Conservation (phyloP, 1,140 invertebrate species). For the Pachyrhynchus sulphureomaculatus region DNA sequence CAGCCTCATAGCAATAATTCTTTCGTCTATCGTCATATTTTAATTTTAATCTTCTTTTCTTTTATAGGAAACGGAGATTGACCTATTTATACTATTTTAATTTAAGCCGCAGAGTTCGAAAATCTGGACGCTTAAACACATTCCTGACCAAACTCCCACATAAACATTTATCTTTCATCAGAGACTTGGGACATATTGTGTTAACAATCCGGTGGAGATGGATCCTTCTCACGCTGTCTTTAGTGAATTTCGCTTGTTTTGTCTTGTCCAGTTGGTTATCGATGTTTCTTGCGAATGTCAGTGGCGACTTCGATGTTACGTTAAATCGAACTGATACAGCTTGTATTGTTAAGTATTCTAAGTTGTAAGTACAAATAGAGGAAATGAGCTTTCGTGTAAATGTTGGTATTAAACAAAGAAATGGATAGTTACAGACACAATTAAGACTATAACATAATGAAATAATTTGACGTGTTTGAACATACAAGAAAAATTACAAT, state of each 20-base stretch:
- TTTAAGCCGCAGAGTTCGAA: constrained; percentile 33
- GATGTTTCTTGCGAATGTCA: constrained; percentile 38
- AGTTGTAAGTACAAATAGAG: constrained; percentile 1
- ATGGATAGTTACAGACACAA: no score
- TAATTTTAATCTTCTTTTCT: no score
- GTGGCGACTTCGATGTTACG: constrained; percentile 36
- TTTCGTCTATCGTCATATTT: no score
- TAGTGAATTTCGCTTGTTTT: constrained; percentile 40
- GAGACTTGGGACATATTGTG: constrained; percentile 62
- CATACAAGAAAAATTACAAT: no score
- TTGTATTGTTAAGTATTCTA: constrained; percentile 36
- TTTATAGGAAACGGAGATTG: constrained; percentile 17
- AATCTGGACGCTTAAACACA: constrained; percentile 39
- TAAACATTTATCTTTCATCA: constrained; percentile 54
- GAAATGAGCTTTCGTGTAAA: no score
- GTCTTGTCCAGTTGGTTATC: constrained; percentile 40
- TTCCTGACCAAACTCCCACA: constrained; percentile 32
- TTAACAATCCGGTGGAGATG: constrained; percentile 64
- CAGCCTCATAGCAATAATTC: no score
- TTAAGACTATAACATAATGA: no score
- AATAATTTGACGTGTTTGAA: no score
- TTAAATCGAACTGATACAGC: constrained; percentile 7
- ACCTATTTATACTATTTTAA: constrained; percentile 15
- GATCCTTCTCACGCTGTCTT: constrained; percentile 56
- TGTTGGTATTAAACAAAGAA: no score